Percentiles rank a stretch among this genome's conserved stretches.
These are phyloP conservation scores for Molothrus ater DNA, from an alignment of 2,797 vertebrate genomes.

Conservation along the genomic window DNA sequence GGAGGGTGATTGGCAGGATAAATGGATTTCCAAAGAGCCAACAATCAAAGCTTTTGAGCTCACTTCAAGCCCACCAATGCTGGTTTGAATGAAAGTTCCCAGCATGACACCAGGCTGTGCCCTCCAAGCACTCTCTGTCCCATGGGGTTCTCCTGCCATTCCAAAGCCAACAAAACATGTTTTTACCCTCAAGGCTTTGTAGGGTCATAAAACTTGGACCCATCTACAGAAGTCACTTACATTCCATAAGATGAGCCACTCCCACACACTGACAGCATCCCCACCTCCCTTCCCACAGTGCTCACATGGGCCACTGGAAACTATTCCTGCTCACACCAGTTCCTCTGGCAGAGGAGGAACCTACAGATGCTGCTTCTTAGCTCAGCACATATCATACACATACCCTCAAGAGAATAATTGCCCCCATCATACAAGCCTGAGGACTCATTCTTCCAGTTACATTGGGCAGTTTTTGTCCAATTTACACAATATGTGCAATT, in stretches of 20 bases:
- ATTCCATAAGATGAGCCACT: background rate
- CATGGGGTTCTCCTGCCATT: background rate
- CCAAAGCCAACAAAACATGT: background rate
- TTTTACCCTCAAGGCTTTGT: background rate
- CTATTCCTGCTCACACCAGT: background rate
- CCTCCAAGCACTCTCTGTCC: background rate
- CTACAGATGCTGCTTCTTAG: background rate
- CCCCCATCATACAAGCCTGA: background rate
- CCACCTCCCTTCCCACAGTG: background rate
- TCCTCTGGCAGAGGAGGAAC: background rate
- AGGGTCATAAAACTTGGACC: background rate
- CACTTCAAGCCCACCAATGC: background rate
- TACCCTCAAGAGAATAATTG: background rate
- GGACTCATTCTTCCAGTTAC: background rate
- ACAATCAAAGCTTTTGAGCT: background rate
- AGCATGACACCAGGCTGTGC: background rate
- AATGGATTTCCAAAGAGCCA: conserved; percentile 11
- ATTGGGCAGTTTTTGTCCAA: background rate
- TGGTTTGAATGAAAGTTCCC: background rate
- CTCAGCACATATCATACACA: background rate
- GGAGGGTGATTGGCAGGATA: background rate
- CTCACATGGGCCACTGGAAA: background rate
- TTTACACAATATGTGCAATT: background rate
- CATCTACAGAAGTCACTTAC: background rate
- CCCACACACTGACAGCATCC: background rate